Base-by-base conservation (phyloP, 2,888 invertebrate genomes). In the Eurytoma californica region DNA sequence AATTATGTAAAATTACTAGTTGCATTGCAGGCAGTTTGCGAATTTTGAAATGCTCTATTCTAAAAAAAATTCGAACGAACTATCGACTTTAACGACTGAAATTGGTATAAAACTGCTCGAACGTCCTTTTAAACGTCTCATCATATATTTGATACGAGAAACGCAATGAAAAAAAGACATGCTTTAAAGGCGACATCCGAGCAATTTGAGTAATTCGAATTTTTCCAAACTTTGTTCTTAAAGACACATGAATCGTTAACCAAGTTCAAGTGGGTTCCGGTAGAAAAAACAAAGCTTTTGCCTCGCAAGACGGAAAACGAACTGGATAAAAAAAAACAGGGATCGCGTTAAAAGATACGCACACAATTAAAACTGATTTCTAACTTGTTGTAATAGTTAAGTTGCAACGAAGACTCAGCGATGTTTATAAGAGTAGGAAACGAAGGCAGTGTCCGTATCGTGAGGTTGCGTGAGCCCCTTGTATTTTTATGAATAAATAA, bases 401-500 rank as follows among this genome's bases (percentile, higher is more conserved):
- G 39, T 60, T 16, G 47, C 47, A 47, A 39, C 18, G n/a, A 24
- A 60, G 24, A 55, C 39, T 24, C 53, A 16, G 55, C 18, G 49
- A 53, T 39, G 14, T 55, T 12, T 53, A 53, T 24, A 9, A 53
- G 16, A 53, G 51, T 16, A 58, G 14, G 24, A 30, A 24, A 30
- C 49, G 20, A 66, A 73, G 66, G 60, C 67, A 79, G 73, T 53
- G 61, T 81, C 79, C 73, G 75, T 49, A 51, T 79, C 79, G 76
- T 53, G 61, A 20, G 78, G 73, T 57, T 79, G 79, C 77, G 73
- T 77, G 73, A 81, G 61, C 84, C 85, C 88, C 87, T 83, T 88
- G 89, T 90, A 90, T 90, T 90, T 90, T 90, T 90, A 89, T 90
- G 89, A 89, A 90, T 90, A 89, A 90, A 90, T 89, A 89, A 89